phyloP scores from a whole-genome alignment of 2,113 vertebrate species.

The Felis chaus region DNA sequence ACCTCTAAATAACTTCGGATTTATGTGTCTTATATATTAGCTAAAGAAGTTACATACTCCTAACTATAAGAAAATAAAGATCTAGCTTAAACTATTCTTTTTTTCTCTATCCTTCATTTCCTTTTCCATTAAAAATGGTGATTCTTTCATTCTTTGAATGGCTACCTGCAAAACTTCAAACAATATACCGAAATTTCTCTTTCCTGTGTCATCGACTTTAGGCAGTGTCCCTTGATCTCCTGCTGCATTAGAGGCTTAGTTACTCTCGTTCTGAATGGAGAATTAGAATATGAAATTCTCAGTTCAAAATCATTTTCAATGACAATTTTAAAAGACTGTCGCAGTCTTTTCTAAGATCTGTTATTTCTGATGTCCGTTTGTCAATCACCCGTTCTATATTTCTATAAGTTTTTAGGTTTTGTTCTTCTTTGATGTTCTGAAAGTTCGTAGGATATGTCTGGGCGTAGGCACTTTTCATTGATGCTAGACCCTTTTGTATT shows the following conservation, averaged over 20 bases:
- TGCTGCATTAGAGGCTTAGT: neutral
- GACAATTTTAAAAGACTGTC: neutral
- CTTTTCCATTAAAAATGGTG: neutral
- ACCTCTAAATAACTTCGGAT: neutral
- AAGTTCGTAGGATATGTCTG: neutral
- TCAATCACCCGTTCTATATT: neutral
- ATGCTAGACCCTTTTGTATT: neutral
- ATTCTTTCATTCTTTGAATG: neutral
- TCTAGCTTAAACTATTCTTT: neutral
- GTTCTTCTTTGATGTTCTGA: neutral
- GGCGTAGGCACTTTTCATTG: neutral
- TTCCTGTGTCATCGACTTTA: neutral
- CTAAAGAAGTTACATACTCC: neutral
- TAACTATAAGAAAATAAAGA: neutral
- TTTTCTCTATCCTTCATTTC: neutral
- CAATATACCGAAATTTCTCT: neutral
- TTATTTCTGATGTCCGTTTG: slow-evolving; percentile 7
- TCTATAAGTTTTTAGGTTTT: neutral
- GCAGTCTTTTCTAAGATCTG: neutral
- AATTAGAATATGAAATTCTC: slow-evolving; percentile 16
- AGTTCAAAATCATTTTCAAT: slow-evolving; percentile 40
- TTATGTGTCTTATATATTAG: neutral
- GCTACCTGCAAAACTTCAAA: neutral
- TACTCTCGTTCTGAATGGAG: neutral
- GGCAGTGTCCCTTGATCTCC: neutral